phyloP scores from a whole-genome alignment of 2,797 vertebrate genomes.

The Manis javanica region DNA sequence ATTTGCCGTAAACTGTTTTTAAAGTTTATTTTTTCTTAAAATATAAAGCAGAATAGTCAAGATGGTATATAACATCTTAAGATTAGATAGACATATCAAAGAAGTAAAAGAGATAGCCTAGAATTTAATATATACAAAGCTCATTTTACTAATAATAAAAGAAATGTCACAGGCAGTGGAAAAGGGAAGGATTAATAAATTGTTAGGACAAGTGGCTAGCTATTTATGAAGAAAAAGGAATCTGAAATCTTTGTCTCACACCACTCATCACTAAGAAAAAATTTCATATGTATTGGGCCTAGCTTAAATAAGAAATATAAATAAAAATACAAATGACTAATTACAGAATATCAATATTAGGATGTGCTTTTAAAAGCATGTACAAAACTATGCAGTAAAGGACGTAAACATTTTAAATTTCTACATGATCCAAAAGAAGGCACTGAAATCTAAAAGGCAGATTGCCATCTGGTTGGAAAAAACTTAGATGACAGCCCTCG shows the following conservation, averaged over 20 bases:
- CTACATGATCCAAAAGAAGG: background rate
- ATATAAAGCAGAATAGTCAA: background rate
- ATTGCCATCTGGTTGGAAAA: background rate
- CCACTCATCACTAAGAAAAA: background rate
- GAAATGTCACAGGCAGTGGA: background rate
- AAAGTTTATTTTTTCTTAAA: conserved; percentile 47
- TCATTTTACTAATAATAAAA: background rate
- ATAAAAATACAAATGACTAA: conserved; percentile 28
- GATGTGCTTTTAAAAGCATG: background rate
- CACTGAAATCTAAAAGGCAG: background rate
- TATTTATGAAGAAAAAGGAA: background rate
- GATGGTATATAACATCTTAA: background rate
- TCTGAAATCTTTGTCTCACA: background rate
- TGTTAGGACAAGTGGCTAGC: background rate
- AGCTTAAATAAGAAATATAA: conserved; percentile 7
- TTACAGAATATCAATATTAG: conserved; percentile 21
- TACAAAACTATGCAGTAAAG: background rate
- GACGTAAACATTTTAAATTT: background rate
- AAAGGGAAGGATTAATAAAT: background rate
- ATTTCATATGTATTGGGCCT: background rate
- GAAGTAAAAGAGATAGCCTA: background rate
- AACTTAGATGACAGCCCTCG: background rate
- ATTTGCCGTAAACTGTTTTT: background rate
- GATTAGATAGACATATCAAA: background rate
- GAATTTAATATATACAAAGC: background rate